Base-by-base conservation (phyloP, 1,140 invertebrate genomes). In the Drosophila bocqueti region DNA sequence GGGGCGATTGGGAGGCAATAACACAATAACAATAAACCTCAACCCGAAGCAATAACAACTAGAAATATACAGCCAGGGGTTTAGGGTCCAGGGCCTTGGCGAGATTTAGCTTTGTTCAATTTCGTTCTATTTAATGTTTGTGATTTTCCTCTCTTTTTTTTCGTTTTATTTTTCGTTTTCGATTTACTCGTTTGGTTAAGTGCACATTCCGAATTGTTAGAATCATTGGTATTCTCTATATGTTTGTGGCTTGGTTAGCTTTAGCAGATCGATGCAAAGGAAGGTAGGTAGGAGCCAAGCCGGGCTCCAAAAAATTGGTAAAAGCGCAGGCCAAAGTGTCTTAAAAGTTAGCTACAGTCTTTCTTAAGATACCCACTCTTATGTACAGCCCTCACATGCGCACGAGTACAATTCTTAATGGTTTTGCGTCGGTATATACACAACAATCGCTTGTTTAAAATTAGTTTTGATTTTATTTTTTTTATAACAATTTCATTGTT, bases 341-440 rank as follows among this genome's bases (percentile, higher is more conserved):
- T 89, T 87, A 89, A 59, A 57, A 66, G 15, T 58, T 89, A 89
- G 52, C 84, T 89, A 89, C 85, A 89, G 84, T 89, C 84, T 89
- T 89, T 89, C 84, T 89, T 89, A 89, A 84, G 69, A 76, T 81
- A 81, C 60, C 79, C 59, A 66, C 18, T 67, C 40, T 63, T 81
- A 63, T 81, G 63, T 76, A 76, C 76, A 79, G 36, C 47, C 54
- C 21, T 43, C 47, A 64, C 61, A 36, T 58, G 36, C 64, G 45
- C 57, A 16, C 26, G 47, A 50, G 73, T 54, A 75, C 47, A 45
- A 29, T 55, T 18, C 60, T 18, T 16, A 18, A 38, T n/a, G 71
- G 11, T 60, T 58, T 67, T 54, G 61, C 34, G 18, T 69, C 21
- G 34, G 34, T 61, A 76, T 78, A 50, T 76, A 64, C 78, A 81